Base-by-base conservation (phyloP, 2,113 vertebrate genomes). In the Xiphophorus maculatus region DNA sequence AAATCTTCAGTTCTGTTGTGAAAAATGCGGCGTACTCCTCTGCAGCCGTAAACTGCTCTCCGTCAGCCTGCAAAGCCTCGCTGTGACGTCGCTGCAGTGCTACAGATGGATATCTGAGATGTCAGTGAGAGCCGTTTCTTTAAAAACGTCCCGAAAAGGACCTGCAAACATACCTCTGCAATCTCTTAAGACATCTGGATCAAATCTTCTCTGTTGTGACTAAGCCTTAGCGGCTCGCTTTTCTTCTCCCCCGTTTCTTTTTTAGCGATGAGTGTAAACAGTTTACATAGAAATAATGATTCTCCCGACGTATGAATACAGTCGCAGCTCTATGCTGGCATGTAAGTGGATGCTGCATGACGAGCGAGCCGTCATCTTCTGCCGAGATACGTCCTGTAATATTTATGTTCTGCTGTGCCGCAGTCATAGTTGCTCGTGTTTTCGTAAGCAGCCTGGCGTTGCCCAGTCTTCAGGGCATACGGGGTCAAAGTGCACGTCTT, bases 331-430 rank as follows among this genome's bases (percentile, higher is more conserved):
- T 30, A 44, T 28, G 30, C 30, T 61, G 30, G 10, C 72, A 40
- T 63, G 42, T 66, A 32, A 71, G 74, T n/a, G 72, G 48, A 66
- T 42, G n/a, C 63, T 65, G 72, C 60, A 2, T 44, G 58, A 80
- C 74, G 25, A 62, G 35, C 44, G 12, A 42, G 58, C 22, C 60
- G 27, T 40, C 40, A 63, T 74, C 75, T 42, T 75, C 35, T 27
- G 33, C 69, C 40, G 8, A 67, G 54, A 69, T 64, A n/a, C 19
- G 6, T 80, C 63, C 30, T 76, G 13, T 84, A 77, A 84, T 83
- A 68, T 87, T 81, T 76, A 82, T 78, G 60, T 66, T 75, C 9
- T 58, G 48, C 73, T 28, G 0, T 51, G 62, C 85, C 73, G 73
- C 72, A 40, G 62, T 71, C n/a, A n/a, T n/a, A n/a, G n/a, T 62